These are phyloP conservation scores for Meriones psammophilus DNA, from an alignment of 2,797 vertebrate species.

Conservation along the genomic window DNA sequence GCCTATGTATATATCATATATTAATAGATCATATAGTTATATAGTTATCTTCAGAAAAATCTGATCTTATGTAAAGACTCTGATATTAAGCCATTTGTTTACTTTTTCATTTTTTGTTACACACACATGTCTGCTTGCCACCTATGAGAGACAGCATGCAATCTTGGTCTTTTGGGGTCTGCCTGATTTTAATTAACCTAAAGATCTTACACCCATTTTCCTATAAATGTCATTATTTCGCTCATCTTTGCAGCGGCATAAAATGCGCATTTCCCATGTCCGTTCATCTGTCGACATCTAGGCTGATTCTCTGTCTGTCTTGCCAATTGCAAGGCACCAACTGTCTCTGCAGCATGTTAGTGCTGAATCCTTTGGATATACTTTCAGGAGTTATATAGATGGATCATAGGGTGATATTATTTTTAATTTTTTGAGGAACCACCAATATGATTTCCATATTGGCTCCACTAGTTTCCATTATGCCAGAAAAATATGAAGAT, in stretches of 20 bases:
- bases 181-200: not conserved
- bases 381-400: not conserved
- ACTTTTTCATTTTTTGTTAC: not conserved
- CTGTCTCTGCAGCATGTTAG: not conserved
- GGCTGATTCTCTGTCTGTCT: not conserved
- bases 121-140: too few species aligned
- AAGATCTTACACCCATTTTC: not conserved
- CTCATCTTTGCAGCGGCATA: not conserved
- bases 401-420: not conserved
- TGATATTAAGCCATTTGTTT: constrained; percentile 23
- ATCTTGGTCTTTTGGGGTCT: not conserved
- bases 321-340: not conserved
- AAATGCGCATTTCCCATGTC: not conserved
- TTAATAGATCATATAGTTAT: not conserved
- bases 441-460: not conserved
- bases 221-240: not conserved
- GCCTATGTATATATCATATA: not conserved
- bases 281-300: not conserved
- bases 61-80: constrained; percentile 5
- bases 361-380: not conserved
- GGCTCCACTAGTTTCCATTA: not conserved
- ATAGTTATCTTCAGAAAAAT: constrained; percentile 58
- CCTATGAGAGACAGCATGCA: not conserved
- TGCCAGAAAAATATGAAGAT: not conserved
- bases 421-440: not conserved